Conservation (phyloP, 2,888 invertebrate genomes). For the Frankliniella fusca region DNA sequence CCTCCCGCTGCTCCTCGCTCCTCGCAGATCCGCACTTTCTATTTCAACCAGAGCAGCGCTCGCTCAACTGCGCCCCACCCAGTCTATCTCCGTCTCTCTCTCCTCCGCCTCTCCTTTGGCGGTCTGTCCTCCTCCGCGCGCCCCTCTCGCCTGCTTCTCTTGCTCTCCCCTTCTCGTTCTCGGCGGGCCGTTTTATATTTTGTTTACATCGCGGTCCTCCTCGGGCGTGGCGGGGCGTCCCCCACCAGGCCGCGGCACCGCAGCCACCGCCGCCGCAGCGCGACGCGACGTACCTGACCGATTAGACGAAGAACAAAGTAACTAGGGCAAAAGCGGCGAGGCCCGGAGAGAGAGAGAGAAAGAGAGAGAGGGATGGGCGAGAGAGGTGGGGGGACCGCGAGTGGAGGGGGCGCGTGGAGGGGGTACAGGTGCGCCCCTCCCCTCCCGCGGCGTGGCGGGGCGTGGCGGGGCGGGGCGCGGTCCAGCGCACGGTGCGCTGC, state of each 20-base stretch:
- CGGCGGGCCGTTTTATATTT: background rate
- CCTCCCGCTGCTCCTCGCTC: background rate
- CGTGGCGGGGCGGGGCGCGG: background rate
- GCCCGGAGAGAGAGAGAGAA: background rate
- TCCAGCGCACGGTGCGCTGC: background rate
- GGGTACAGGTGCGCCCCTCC: background rate
- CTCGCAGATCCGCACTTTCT: constrained; percentile 18
- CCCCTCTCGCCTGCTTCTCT: background rate
- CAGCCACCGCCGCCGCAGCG: background rate
- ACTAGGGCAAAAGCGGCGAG: constrained; percentile 25
- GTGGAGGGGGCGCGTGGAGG: background rate
- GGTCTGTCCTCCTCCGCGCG: background rate
- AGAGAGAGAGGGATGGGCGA: background rate
- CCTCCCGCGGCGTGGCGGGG: background rate
- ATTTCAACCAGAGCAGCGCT: constrained; percentile 2
- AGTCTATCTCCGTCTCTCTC: background rate
- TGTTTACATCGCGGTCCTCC: constrained; percentile 16
- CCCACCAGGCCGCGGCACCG: background rate
- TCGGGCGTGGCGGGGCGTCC: constrained; percentile 8
- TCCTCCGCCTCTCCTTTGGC: background rate
- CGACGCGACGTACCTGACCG: constrained; percentile 11
- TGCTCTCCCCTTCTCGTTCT: background rate
- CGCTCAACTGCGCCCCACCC: constrained; percentile 6
- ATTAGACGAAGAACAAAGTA: constrained; percentile 26
- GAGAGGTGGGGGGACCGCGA: background rate